A percentile compares a stretch with the other conserved stretches of the same genome.
Conservation (phyloP, 1,140 invertebrate species). For the Drosophila sp. region DNA sequence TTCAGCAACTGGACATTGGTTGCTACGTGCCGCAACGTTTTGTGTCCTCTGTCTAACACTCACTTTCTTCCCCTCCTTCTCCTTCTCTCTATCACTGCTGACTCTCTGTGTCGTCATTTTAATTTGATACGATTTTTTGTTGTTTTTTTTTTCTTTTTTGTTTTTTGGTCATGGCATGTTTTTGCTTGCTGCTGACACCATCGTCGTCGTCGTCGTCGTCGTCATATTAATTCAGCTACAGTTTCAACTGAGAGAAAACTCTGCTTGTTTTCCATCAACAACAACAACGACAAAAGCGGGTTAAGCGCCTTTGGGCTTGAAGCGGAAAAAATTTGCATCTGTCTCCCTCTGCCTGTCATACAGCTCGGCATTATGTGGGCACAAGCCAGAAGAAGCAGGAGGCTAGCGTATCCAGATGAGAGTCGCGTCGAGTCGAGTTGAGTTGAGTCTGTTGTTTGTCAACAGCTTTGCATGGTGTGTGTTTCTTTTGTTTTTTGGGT, state of each 20-base stretch:
- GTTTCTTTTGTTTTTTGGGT: conserved; percentile 53
- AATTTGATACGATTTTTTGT: conserved; percentile 51
- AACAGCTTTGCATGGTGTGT: conserved; percentile 62
- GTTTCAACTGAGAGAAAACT: conserved; percentile 14
- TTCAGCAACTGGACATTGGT: background rate
- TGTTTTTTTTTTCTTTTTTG: background rate
- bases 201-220: conserved; percentile 44
- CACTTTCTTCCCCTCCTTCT: background rate
- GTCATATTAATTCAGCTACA: conserved; percentile 18
- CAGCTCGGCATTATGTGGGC: conserved; percentile 66
- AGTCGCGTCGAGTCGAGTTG: background rate
- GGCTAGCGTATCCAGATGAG: too few species aligned
- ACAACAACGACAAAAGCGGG: conserved; percentile 50
- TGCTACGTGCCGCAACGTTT: conserved; percentile 39
- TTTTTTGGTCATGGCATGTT: conserved; percentile 24
- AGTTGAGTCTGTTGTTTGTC: conserved; percentile 67
- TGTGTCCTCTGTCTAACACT: conserved; percentile 1
- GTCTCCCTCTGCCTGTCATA: conserved; percentile 26
- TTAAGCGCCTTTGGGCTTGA: conserved; percentile 75
- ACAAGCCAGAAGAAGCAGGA: conserved; percentile 53
- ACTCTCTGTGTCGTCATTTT: conserved; percentile 38
- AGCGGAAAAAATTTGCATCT: conserved; percentile 68
- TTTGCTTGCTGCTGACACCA: conserved; percentile 36
- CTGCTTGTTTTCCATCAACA: conserved; percentile 54
- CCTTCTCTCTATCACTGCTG: conserved; percentile 8